phyloP scores from a whole-genome alignment of 2,888 invertebrate genomes.

The Nephrotoma appendiculata region DNA sequence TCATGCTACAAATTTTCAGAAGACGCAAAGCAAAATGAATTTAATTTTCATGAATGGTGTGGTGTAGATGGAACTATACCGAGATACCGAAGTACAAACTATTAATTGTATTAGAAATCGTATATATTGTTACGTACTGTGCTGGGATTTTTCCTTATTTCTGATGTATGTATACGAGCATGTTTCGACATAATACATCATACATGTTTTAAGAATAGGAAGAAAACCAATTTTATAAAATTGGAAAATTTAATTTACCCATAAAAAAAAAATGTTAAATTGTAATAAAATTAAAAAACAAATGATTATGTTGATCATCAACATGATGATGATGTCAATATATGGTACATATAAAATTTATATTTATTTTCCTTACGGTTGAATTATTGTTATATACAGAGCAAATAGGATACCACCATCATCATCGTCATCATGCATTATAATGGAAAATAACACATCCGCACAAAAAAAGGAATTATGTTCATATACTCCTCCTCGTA shows the following conservation, averaged over 20 bases:
- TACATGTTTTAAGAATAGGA: neutral
- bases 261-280: neutral
- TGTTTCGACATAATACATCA: neutral
- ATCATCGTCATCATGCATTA: neutral
- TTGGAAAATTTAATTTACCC: neutral
- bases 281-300: neutral
- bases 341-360: neutral
- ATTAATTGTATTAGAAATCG: neutral
- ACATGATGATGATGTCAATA: neutral
- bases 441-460: neutral
- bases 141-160: neutral
- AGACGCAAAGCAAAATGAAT: neutral
- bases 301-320: neutral
- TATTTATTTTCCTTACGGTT: neutral
- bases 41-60: neutral
- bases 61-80: too few relatives aligned
- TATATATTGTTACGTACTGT: neutral
- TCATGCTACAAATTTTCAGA: neutral
- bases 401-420: neutral
- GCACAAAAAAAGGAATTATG: neutral
- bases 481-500: neutral
- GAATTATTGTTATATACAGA: neutral
- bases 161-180: neutral
- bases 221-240: neutral
- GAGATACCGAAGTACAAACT: neutral